A percentile compares a stretch with the other conserved stretches of the same genome.
phyloP scores from a whole-genome alignment of 1,140 invertebrate genomes.

The Scaptomyza hsui region DNA sequence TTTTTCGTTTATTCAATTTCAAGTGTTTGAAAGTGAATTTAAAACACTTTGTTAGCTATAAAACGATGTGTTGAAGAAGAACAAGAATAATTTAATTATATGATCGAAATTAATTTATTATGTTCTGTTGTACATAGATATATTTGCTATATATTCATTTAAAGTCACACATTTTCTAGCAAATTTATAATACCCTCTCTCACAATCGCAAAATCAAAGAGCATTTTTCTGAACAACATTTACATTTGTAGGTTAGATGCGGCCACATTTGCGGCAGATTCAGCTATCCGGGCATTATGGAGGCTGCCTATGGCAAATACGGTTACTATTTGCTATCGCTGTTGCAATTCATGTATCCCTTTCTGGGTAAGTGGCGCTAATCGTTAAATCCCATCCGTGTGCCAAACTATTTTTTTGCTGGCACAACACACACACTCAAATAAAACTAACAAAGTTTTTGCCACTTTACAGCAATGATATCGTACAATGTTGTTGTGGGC shows the following conservation, averaged over 20 bases:
- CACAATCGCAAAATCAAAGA: neutral
- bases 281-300: conserved; percentile 94
- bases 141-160: too few species aligned
- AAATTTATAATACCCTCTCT: neutral
- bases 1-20: too few species aligned
- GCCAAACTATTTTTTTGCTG: too few species aligned
- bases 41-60: too few species aligned
- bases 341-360: conserved; percentile 94
- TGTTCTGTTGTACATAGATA: too few species aligned
- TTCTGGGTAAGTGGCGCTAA: conserved; percentile 88
- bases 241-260: conserved; percentile 85
- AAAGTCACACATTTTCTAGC: neutral
- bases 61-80: too few species aligned
- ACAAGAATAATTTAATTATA: too few species aligned
- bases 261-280: conserved; percentile 92
- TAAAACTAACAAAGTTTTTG: conserved; percentile 20
- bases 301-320: conserved; percentile 91
- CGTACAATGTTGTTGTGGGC: conserved; percentile 95
- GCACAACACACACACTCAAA: neutral
- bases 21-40: too few species aligned
- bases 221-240: conserved; percentile 4
- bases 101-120: too few species aligned
- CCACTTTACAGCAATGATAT: conserved; percentile 91
- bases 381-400: conserved; percentile 20
- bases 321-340: conserved; percentile 92